Base-by-base conservation (phyloP, 2,888 invertebrate genomes). In the Eilema griseolum region DNA sequence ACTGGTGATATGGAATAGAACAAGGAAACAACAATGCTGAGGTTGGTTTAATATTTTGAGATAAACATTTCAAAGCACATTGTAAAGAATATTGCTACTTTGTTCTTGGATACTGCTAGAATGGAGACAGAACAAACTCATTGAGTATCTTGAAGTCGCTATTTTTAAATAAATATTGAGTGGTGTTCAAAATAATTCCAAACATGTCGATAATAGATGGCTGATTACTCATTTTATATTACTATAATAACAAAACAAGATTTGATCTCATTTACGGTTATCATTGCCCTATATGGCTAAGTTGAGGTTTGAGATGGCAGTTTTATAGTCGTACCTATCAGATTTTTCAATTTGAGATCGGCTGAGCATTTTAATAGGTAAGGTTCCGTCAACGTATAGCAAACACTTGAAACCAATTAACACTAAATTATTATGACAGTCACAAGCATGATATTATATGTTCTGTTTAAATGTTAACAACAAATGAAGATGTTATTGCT, bases 141-240 rank as follows among this genome's bases (percentile, higher is more conserved):
- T 5, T 46, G 7, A 20, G 20, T 20, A 7, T 46, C 46, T 20
- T 20, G 3, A 52, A 52, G 52, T 52, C 10, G n/a, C n/a, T 52
- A 52, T 52, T n/a, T 52, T 2, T 20, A n/a, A 10, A 52, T 20
- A n/a, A 52, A 52, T 52, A 20, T 52, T 52, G 3, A 20, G 52
- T 8, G 2, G 4, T n/a, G 7, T 52, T 52, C 10, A 52, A 52
- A 52, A 52, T 52, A 52, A 52, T 52, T 52, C n/a, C 52, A 52
- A 52, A 52, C 52, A 52, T 52, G 52, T 52, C 52, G 52, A 52
- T 52, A 52, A n/a, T 52, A n/a, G n/a, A n/a, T 52, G 20, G 46
- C 20, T 46, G 20, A 20, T 7, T 46, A 7, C 5, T 7, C 20
- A 46, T 46, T 46, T 7, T 46, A 20, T 46, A 46, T n/a, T n/a